Percentiles rank a stretch among this genome's conserved stretches.
Evolutionary conservation across 2,888 invertebrate genomes (phyloP).

Genomic region (Campoletis raptor): DNA sequence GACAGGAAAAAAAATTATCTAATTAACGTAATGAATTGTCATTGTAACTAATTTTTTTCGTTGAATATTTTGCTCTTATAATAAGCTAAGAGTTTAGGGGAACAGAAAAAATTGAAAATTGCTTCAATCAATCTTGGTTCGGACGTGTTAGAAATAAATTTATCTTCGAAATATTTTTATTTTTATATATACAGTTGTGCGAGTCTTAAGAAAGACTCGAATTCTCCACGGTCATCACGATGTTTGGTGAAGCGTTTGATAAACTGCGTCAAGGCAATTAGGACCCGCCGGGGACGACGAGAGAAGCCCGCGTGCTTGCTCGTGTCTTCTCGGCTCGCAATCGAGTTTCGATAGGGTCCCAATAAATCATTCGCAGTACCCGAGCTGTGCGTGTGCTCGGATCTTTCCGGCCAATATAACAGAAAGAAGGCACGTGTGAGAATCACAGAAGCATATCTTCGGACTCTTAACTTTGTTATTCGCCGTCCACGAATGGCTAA

Average conservation of each 20-base stretch:
- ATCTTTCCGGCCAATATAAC: conserved; percentile 39
- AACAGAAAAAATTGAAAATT: background rate
- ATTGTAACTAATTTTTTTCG: conserved; percentile 2
- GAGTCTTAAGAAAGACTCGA: conserved; percentile 26
- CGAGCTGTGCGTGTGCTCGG: conserved; percentile 42
- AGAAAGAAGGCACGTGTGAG: conserved; percentile 45
- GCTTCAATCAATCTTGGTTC: conserved; percentile 7
- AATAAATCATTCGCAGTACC: conserved; percentile 66
- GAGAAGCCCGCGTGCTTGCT: conserved; percentile 12
- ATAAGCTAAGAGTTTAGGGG: background rate
- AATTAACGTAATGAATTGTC: conserved; percentile 23
- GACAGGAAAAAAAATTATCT: conserved; percentile 12
- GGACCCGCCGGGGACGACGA: conserved; percentile 49
- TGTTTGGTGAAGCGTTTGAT: conserved; percentile 69
- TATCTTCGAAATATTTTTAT: conserved; percentile 17
- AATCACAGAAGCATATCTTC: conserved; percentile 56
- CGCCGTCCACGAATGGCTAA: conserved; percentile 47
- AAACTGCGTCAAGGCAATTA: conserved; percentile 71
- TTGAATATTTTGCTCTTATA: background rate
- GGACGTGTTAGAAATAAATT: conserved; percentile 37
- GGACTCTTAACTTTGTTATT: conserved; percentile 31
- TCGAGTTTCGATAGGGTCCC: conserved; percentile 62
- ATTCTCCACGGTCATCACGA: conserved; percentile 58
- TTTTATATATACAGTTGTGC: conserved; percentile 22
- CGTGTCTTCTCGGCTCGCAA: conserved; percentile 43